Evolutionary conservation across 2,113 vertebrate species (phyloP), one percentile per base, ranked within the genome.

Genomic region (Syngnathus scovelli): DNA sequence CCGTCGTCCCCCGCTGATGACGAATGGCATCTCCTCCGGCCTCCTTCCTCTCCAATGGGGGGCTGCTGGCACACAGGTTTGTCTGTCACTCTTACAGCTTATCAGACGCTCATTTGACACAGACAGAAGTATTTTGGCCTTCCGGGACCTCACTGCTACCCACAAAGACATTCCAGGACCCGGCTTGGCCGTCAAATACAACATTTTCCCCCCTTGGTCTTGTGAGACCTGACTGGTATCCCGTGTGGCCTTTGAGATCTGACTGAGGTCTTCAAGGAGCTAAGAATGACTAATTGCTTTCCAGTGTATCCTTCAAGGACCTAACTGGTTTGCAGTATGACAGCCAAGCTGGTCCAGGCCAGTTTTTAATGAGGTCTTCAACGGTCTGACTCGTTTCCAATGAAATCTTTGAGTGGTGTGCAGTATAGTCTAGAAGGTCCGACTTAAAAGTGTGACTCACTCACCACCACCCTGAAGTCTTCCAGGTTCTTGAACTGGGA

Each of bases 401-500:
- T 18, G 46, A 16, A 5, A 7, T 2, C 46, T 18, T 19, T 33
- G 27, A 33, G 27, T 33, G 27, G 27, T 33, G 3, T 33, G 7
- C 41, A 9, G 41, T 43, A 11, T 43, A 2, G 1, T 10, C 41
- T 43, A 9, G 10, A 37, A 16, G 12, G 56, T 4, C 8, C 23
- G 27, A 33, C 27, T 33, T 43, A 12, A 46, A 48, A n/a, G 0
- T 5, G 8, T 2, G 5, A 0, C 0, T 66, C 18, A 67, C 85
- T 93, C 81, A 99, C 97, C 84, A 95, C 94, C 73, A 96, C 92
- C 78, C 94, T 93, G 89, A 99, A 98, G 87, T 99, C 97, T 89
- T 99, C 97, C 83, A 99, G 91, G 77, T 90, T 93, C 86, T 92
- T 96, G 87, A 96, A 99, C 79, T 94, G 92, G 76, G 82, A 90